Conservation (phyloP, 2,888 invertebrate species). For the Cetonia aurata region DNA sequence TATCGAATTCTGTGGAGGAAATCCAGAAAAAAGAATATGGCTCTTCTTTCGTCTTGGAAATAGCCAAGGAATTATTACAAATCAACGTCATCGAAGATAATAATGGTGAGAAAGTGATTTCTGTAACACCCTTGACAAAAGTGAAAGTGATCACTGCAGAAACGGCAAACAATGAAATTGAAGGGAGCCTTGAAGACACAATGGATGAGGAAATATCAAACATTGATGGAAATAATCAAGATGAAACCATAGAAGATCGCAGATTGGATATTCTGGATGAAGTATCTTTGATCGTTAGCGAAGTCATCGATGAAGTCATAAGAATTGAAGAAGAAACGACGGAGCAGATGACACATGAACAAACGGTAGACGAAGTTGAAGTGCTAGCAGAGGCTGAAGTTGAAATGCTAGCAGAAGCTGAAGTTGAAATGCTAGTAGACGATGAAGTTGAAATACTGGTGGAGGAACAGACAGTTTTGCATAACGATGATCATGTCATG, state of each 20-base stretch:
- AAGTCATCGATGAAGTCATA: not conserved
- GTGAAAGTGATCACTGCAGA: constrained; percentile 32
- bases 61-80: constrained; percentile 50
- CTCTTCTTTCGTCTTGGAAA: constrained; percentile 46
- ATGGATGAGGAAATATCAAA: no score
- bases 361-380: constrained; percentile 7
- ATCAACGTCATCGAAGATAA: constrained; percentile 48
- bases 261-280: no score
- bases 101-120: constrained; percentile 49
- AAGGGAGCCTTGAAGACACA: not conserved
- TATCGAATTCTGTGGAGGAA: not conserved
- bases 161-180: not conserved
- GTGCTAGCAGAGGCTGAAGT: not conserved
- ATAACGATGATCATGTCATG: not conserved
- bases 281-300: not conserved
- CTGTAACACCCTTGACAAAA: constrained; percentile 44
- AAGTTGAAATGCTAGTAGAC: not conserved
- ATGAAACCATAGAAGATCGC: no score
- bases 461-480: no score
- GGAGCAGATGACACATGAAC: not conserved
- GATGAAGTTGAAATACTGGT: no score
- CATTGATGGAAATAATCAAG: no score
- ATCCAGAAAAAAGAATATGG: constrained; percentile 5
- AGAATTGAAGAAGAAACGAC: constrained; percentile 11
- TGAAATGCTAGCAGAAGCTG: no score